Conservation (phyloP, 2,888 invertebrate genomes). For the Drosophila mulleri region DNA sequence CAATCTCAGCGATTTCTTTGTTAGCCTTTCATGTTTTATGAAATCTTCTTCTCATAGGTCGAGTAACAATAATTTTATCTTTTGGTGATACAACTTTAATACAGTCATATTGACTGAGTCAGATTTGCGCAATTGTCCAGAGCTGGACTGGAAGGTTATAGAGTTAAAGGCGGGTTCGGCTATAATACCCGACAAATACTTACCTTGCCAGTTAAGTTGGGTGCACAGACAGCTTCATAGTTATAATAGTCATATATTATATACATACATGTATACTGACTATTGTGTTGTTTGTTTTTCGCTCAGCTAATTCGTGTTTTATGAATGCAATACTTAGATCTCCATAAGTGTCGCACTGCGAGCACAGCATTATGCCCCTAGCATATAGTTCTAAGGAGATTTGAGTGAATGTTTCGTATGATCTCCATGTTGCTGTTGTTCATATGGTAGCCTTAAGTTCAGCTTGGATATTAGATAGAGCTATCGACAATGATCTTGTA, state of each 20-base stretch:
- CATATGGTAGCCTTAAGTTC: not conserved
- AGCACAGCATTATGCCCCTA: no score
- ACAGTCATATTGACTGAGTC: conserved; percentile 1
- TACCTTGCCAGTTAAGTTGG: not conserved
- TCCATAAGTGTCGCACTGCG: no score
- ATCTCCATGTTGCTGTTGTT: not conserved
- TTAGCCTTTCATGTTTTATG: not conserved
- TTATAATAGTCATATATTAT: not conserved
- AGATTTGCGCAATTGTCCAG: not conserved
- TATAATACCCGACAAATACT: not conserved
- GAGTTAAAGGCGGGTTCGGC: not conserved
- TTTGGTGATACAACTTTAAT: not conserved
- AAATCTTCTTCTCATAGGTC: not conserved
- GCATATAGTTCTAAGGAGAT: not conserved
- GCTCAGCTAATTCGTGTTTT: not conserved
- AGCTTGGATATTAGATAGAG: no score
- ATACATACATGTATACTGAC: not conserved
- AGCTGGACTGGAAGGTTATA: conserved; percentile 4
- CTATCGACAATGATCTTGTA: not conserved
- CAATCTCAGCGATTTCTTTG: not conserved
- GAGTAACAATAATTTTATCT: not conserved
- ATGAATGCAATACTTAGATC: not conserved
- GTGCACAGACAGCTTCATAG: not conserved
- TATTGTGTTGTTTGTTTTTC: not conserved
- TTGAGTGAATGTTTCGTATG: not conserved